phyloP scores from a whole-genome alignment of 2,797 vertebrate genomes.

The Peromyscus aztecus region DNA sequence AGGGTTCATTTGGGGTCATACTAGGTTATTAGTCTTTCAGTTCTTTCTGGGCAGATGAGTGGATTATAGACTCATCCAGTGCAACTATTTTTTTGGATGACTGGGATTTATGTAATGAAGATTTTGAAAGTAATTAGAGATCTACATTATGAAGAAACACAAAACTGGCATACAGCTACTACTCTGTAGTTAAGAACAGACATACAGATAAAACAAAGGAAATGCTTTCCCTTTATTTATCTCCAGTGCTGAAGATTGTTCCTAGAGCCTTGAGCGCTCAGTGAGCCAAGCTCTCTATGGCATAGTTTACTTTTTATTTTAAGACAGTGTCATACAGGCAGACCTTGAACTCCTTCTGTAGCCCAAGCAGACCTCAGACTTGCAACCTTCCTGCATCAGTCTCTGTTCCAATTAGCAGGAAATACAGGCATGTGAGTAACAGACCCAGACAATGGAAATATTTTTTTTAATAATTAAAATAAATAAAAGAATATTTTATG shows the following conservation, averaged over 20 bases:
- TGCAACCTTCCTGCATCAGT: neutral
- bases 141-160: neutral
- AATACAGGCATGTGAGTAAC: neutral
- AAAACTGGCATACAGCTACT: neutral
- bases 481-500: neutral
- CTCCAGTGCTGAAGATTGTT: neutral
- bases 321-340: neutral
- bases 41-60: slow-evolving; percentile 33
- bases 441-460: neutral
- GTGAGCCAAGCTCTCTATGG: neutral
- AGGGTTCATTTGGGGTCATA: neutral
- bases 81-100: neutral
- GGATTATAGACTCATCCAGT: neutral
- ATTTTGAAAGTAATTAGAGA: slow-evolving; percentile 14
- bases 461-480: neutral
- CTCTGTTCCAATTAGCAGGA: neutral
- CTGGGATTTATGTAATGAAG: slow-evolving; percentile 10
- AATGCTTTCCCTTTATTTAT: neutral
- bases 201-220: neutral
- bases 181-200: neutral
- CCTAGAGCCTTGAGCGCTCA: too few species aligned
- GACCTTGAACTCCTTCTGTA: neutral
- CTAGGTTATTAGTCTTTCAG: neutral
- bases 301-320: neutral
- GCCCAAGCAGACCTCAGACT: neutral